Evolutionary conservation across 2,113 vertebrate genomes (phyloP).

Genomic region (Copsychus sechellarum): DNA sequence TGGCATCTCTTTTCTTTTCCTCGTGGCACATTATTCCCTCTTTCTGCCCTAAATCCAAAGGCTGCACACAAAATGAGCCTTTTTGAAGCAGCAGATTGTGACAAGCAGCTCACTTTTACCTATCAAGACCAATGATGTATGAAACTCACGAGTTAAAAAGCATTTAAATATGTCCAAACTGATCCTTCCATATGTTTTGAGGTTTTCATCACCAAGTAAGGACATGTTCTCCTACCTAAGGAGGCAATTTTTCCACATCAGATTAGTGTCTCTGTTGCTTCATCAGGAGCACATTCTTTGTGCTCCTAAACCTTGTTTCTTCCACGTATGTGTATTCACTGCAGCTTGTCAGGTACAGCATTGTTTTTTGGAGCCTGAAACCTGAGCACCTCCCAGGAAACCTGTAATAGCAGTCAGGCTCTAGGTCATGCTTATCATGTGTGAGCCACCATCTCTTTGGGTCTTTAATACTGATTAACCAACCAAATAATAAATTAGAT

Average conservation of each 20-base stretch:
- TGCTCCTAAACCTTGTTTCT: not conserved
- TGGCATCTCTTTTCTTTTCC: not conserved
- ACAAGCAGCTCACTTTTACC: not conserved
- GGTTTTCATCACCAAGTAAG: conserved; percentile 19
- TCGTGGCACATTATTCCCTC: not conserved
- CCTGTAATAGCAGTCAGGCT: not conserved
- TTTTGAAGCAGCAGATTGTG: not conserved
- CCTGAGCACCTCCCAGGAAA: not conserved
- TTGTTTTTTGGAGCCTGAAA: not conserved
- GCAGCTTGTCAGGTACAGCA: not conserved
- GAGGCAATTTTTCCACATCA: not conserved
- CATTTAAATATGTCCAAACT: conserved; percentile 24
- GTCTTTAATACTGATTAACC: not conserved
- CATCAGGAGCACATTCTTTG: not conserved
- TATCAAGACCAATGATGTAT: not conserved
- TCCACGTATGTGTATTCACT: not conserved
- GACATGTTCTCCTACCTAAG: not conserved
- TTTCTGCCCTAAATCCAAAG: not conserved
- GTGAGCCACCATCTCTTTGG: not conserved
- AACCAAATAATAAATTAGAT: conserved; percentile 8
- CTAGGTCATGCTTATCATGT: not conserved
- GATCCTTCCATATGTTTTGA: conserved; percentile 12
- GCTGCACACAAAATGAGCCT: not conserved
- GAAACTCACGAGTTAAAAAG: not conserved
- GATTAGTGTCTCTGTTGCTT: not conserved